phyloP scores from a whole-genome alignment of 2,113 vertebrate species.

The Actinemys pallida region DNA sequence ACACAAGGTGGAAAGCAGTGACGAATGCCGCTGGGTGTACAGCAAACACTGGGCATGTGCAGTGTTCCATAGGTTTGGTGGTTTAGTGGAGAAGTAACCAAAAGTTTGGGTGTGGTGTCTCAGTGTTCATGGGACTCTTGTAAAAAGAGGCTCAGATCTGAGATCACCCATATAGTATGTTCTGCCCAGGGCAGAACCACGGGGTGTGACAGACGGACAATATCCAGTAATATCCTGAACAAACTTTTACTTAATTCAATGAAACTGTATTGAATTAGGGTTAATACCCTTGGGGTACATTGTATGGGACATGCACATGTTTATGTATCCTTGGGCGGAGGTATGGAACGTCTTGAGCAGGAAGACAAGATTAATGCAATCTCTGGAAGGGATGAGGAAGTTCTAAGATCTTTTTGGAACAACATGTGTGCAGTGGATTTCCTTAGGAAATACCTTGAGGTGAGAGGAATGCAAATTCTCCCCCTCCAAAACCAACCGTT shows the following conservation, averaged over 20 bases:
- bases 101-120: neutral
- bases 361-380: neutral
- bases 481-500: neutral
- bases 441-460: neutral
- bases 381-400: neutral
- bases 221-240: neutral
- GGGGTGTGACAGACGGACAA: neutral
- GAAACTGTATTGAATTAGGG: neutral
- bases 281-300: neutral
- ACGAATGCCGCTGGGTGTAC: neutral
- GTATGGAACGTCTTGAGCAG: neutral
- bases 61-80: no score
- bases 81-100: neutral
- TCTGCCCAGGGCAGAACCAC: neutral
- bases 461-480: neutral
- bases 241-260: neutral
- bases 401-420: neutral
- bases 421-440: neutral
- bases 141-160: neutral
- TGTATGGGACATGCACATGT: neutral
- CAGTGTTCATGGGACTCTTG: neutral
- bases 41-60: neutral
- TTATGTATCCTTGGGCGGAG: neutral
- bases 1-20: neutral
- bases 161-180: neutral